Evolutionary conservation across 2,888 invertebrate genomes (phyloP).

Genomic region (Tortricodes alternella): DNA sequence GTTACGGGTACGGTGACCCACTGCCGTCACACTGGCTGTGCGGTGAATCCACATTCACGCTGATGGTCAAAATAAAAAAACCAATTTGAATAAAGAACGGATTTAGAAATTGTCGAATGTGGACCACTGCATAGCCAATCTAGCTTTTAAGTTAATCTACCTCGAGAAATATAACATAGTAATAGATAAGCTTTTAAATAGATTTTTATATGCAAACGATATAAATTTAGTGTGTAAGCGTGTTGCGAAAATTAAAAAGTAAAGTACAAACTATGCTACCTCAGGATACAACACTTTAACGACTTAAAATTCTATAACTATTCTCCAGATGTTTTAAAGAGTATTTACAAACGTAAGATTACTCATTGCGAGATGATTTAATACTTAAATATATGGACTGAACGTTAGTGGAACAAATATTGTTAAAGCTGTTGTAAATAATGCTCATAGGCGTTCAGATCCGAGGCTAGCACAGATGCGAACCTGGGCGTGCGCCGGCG

Average conservation of each 20-base stretch:
- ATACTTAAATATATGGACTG: constrained; percentile 31
- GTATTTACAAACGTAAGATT: constrained; percentile 44
- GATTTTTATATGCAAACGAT: constrained; percentile 80
- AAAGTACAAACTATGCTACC: constrained; percentile 82
- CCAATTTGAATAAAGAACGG: constrained; percentile 32
- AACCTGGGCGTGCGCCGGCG: constrained; percentile 11
- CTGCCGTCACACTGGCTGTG: constrained; percentile 78
- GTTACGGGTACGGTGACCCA: constrained; percentile 83
- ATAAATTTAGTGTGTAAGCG: constrained; percentile 67
- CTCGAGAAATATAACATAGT: constrained; percentile 77
- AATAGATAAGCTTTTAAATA: constrained; percentile 75
- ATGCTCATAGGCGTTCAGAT: constrained; percentile 33
- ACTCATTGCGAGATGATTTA: constrained; percentile 38
- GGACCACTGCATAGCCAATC: constrained; percentile 55
- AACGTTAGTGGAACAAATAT: constrained; percentile 33
- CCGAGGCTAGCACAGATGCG: constrained; percentile 28
- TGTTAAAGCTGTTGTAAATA: constrained; percentile 32
- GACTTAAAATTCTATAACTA: constrained; percentile 52
- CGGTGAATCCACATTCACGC: constrained; percentile 53
- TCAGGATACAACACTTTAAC: constrained; percentile 77
- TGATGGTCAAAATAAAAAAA: constrained; percentile 31
- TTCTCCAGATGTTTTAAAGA: constrained; percentile 49
- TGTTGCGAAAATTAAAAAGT: constrained; percentile 59
- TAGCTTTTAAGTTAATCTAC: constrained; percentile 79
- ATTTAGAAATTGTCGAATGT: constrained; percentile 46